A percentile compares a stretch with the other conserved stretches of the same genome.
Evolutionary conservation across 2,888 invertebrate species (phyloP).

Genomic region (Uropetala carovei): DNA sequence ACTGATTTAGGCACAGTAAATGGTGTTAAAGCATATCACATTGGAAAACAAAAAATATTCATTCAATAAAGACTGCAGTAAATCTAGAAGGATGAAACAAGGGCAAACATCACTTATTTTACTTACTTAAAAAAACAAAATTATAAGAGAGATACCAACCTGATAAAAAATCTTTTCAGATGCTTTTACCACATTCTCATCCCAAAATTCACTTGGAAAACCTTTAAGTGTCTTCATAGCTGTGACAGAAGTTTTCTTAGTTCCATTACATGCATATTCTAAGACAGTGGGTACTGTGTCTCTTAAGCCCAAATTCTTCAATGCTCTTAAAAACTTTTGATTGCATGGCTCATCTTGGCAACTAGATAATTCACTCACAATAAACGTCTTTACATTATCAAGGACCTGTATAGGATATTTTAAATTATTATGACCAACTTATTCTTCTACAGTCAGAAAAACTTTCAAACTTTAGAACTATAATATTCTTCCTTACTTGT

Average conservation of each 20-base stretch:
- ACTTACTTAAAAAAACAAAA: neutral
- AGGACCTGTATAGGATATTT: conserved; percentile 41
- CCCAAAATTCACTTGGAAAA: conserved; percentile 75
- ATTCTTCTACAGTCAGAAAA: neutral
- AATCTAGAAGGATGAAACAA: neutral
- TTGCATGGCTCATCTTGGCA: conserved; percentile 79
- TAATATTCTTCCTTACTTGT: conserved; percentile 69
- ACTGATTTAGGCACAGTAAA: no score
- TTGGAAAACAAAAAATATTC: neutral
- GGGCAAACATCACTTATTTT: neutral
- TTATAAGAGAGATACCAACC: neutral
- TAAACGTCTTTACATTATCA: conserved; percentile 74
- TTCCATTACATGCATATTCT: conserved; percentile 77
- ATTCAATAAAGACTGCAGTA: neutral
- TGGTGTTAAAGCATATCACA: no score
- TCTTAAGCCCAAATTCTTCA: conserved; percentile 83
- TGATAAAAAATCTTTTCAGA: conserved; percentile 79
- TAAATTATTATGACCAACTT: neutral
- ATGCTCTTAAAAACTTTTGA: conserved; percentile 80
- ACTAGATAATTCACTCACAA: conserved; percentile 72
- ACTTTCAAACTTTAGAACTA: neutral
- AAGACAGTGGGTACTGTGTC: conserved; percentile 80
- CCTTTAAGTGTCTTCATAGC: conserved; percentile 83
- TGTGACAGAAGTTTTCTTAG: conserved; percentile 78
- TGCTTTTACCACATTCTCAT: conserved; percentile 74